Percentiles rank a stretch among this genome's conserved stretches.
These are phyloP conservation scores for Hoplostethus mediterraneus DNA, from an alignment of 2,797 vertebrate species.

Conservation along the genomic window DNA sequence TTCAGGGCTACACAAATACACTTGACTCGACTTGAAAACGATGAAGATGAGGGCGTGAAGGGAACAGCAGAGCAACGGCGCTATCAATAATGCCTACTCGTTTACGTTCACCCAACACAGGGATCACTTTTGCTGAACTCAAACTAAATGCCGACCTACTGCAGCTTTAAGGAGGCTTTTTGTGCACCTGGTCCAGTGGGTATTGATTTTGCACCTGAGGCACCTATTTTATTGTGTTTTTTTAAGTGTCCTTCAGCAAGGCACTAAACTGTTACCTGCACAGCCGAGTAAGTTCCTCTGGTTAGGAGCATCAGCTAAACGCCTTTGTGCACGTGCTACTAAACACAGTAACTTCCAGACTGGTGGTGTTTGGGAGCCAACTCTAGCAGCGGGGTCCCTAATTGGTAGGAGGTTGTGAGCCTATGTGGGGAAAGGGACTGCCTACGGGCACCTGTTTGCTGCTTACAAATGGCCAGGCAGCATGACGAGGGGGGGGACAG, in stretches of 20 bases:
- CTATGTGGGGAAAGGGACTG: neutral
- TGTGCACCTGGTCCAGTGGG: too few species aligned
- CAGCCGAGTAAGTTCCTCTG: neutral
- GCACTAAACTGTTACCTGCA: neutral
- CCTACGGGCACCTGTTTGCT: constrained; percentile 75
- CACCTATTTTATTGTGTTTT: neutral
- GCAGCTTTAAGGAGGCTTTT: too few species aligned
- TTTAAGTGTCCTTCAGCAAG: constrained; percentile 8
- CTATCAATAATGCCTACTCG: too few species aligned
- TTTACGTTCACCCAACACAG: too few species aligned
- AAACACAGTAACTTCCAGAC: neutral
- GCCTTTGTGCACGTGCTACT: neutral
- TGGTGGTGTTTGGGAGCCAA: neutral
- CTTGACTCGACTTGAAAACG: too few species aligned
- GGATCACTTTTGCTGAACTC: too few species aligned
- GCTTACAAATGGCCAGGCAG: constrained; percentile 29
- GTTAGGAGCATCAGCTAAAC: neutral
- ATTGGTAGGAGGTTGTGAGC: neutral
- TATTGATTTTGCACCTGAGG: too few species aligned
- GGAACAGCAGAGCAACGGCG: too few species aligned
- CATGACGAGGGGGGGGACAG: constrained; percentile 29
- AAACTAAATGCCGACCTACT: too few species aligned
- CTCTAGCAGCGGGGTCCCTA: constrained; percentile 7
- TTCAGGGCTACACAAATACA: too few species aligned
- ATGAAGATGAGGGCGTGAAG: too few species aligned